A percentile compares a stretch with the other conserved stretches of the same genome.
phyloP scores from a whole-genome alignment of 1,140 invertebrate species.

The Neodiprion virginianus region DNA sequence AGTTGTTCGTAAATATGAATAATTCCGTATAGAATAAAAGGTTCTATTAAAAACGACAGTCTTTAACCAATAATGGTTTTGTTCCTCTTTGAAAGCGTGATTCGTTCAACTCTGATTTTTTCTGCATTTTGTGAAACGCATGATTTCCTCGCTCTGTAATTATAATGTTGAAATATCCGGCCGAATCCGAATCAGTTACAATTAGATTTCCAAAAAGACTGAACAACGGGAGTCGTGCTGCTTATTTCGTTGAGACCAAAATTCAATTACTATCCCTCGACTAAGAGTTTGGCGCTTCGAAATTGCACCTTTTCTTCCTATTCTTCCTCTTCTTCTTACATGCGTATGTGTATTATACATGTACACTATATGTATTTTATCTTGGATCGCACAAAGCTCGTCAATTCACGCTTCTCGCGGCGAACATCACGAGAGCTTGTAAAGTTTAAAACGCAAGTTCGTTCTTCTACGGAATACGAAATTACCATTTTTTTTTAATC shows the following conservation, averaged over 20 bases:
- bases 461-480: too few relatives aligned
- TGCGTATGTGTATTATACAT: too few relatives aligned
- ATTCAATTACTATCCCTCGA: conserved; percentile 2
- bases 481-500: too few relatives aligned
- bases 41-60: not conserved
- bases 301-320: not conserved
- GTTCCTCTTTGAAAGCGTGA: too few relatives aligned
- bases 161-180: not conserved
- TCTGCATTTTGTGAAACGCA: not conserved
- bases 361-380: too few relatives aligned
- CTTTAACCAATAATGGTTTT: not conserved
- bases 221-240: not conserved
- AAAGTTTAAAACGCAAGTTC: too few relatives aligned
- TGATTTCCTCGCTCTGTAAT: not conserved
- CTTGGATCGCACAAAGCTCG: not conserved
- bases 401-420: not conserved
- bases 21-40: not conserved
- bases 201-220: not conserved
- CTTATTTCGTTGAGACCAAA: not conserved
- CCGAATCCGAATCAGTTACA: not conserved
- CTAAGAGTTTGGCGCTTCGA: not conserved
- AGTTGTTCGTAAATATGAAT: too few relatives aligned
- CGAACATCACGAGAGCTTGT: too few relatives aligned
- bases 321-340: not conserved
- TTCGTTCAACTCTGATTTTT: not conserved